These are phyloP conservation scores for Caranx ignobilis DNA, from an alignment of 2,113 vertebrate genomes.

Conservation along the genomic window DNA sequence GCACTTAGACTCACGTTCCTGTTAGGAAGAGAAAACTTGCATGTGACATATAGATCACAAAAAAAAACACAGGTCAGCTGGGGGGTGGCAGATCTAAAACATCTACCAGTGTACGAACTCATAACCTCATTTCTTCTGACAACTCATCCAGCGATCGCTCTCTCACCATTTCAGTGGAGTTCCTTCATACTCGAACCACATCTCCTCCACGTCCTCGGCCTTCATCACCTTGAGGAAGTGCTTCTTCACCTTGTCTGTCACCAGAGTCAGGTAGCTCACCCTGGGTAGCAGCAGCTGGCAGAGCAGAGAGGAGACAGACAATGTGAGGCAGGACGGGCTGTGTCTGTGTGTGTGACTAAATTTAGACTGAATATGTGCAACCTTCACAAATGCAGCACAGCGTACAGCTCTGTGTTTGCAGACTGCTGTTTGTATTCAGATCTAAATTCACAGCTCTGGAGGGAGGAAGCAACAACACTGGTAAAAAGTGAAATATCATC, in stretches of 20 bases:
- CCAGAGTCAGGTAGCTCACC: slow-evolving; percentile 96
- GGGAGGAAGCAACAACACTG: not conserved
- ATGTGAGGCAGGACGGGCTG: slow-evolving; percentile 1
- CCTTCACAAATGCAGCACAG: not conserved
- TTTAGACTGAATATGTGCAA: not conserved
- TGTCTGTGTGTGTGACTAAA: not conserved
- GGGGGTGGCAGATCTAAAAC: not conserved
- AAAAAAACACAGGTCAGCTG: not conserved
- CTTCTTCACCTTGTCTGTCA: slow-evolving; percentile 99
- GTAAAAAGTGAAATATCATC: not conserved
- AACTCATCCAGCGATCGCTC: not conserved
- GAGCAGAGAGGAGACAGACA: not conserved
- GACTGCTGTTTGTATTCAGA: not conserved
- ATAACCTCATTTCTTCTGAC: not conserved
- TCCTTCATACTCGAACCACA: slow-evolving; percentile 99
- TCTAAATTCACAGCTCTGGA: no score
- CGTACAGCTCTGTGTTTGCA: rapidly evolving
- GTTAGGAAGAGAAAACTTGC: not conserved
- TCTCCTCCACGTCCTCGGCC: slow-evolving; percentile 93
- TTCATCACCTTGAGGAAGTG: slow-evolving; percentile 97
- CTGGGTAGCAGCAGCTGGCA: slow-evolving; percentile 93
- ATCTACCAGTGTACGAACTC: not conserved
- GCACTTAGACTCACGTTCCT: no score
- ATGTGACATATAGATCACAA: not conserved
- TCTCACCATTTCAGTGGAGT: slow-evolving; percentile 96